A percentile compares a stretch with the other conserved stretches of the same genome.
These are phyloP conservation scores for Gymnoscopelus microlampas DNA, from an alignment of 2,797 vertebrate species.

Conservation along the genomic window DNA sequence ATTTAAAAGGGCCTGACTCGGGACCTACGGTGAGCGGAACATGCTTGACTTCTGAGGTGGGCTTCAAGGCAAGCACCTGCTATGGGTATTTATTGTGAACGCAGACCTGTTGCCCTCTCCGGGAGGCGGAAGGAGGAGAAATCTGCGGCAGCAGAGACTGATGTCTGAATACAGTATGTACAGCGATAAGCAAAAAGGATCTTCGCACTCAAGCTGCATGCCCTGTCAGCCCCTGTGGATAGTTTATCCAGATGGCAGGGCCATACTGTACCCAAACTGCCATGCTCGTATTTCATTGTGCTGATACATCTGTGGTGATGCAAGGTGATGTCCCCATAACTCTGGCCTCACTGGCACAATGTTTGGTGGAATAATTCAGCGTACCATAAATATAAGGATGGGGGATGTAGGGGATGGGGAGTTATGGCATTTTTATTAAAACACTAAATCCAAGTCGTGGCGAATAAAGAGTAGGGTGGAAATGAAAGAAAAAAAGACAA, in stretches of 20 bases:
- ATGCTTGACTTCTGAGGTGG: constrained; percentile 42
- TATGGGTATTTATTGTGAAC: constrained; percentile 54
- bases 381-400: constrained; percentile 67
- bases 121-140: constrained; percentile 16
- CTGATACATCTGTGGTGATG: constrained; percentile 71
- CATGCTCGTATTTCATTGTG: constrained; percentile 64
- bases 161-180: constrained; percentile 52
- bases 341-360: constrained; percentile 61
- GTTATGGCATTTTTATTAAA: constrained; percentile 77
- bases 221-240: constrained; percentile 32
- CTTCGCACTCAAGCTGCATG: constrained; percentile 2
- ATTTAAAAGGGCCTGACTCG: constrained; percentile 39
- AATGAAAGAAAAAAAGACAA: background rate
- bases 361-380: constrained; percentile 75
- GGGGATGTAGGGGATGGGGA: constrained; percentile 47
- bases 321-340: constrained; percentile 69
- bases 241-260: constrained; percentile 58
- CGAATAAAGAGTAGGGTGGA: constrained; percentile 24
- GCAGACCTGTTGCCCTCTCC: constrained; percentile 49
- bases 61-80: constrained; percentile 49
- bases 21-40: constrained; percentile 4
- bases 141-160: constrained; percentile 43
- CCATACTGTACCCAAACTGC: constrained; percentile 11
- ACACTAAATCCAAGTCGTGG: constrained; percentile 69
- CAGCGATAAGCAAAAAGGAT: constrained; percentile 37